These are phyloP conservation scores for Orestias chungarensis DNA, from an alignment of 2,797 vertebrate species.

Conservation along the genomic window DNA sequence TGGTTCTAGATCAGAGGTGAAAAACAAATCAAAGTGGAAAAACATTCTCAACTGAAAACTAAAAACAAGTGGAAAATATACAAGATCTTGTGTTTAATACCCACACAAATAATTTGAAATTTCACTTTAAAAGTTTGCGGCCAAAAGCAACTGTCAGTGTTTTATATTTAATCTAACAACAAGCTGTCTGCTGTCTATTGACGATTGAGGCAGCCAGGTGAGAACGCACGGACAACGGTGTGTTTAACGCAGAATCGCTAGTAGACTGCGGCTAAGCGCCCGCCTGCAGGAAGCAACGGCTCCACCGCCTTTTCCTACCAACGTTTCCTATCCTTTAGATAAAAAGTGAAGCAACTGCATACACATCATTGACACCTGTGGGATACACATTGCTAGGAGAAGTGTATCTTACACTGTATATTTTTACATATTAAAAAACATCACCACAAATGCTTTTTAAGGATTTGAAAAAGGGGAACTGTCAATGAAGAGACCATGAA, in stretches of 20 bases:
- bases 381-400: neutral
- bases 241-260: neutral
- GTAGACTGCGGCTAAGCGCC: neutral
- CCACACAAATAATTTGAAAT: neutral
- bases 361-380: neutral
- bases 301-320: neutral
- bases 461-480: conserved; percentile 59
- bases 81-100: neutral
- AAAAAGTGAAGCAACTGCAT: neutral
- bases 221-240: neutral
- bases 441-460: no score
- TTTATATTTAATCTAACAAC: no score
- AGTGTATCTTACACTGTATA: no score
- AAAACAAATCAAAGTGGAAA: neutral
- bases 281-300: neutral
- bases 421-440: neutral
- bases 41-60: conserved; percentile 21
- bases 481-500: conserved; percentile 50
- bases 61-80: neutral
- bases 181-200: neutral
- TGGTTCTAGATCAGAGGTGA: conserved; percentile 1
- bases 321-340: neutral
- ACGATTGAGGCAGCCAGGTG: neutral
- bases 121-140: neutral
- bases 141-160: neutral